These are phyloP conservation scores for Pseudomyrmex gracilis DNA, from an alignment of 1,140 invertebrate genomes.

Conservation along the genomic window DNA sequence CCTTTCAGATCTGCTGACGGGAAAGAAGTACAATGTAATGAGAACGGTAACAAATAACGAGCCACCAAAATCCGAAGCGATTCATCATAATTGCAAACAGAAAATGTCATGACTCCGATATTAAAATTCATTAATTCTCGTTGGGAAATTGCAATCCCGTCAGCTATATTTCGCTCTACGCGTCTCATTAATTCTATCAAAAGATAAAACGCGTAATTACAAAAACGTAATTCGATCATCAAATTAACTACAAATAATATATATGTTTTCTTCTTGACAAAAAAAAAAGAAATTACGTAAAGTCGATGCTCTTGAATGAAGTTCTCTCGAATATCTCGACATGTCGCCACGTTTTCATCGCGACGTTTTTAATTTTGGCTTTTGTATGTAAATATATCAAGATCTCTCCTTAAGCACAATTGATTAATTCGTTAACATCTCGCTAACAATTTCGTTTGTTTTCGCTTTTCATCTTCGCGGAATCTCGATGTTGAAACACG, in stretches of 20 bases:
- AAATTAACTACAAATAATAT: conserved; percentile 15
- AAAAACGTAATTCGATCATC: neutral
- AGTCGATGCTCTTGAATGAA: neutral
- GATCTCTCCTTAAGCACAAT: neutral
- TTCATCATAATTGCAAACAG: neutral
- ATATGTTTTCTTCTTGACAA: neutral
- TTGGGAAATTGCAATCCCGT: neutral
- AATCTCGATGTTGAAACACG: conserved; percentile 1
- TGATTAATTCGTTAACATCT: neutral
- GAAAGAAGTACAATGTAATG: neutral
- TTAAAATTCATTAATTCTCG: conserved; percentile 9
- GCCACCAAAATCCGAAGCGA: neutral
- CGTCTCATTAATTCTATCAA: neutral
- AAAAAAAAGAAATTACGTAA: too few species aligned
- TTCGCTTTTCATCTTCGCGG: neutral
- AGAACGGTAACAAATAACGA: neutral
- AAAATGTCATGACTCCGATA: neutral
- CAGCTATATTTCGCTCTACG: neutral
- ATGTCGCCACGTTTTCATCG: too few species aligned
- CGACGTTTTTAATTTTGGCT: too few species aligned
- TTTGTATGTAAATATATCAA: neutral
- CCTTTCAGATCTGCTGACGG: neutral
- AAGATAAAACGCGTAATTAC: neutral
- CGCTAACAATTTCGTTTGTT: neutral
- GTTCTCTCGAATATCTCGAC: too few species aligned